A percentile compares a stretch with the other conserved stretches of the same genome.
Evolutionary conservation across 92 coral and sea anemone genomes (phyloP).

Genomic region (Porites rus): DNA sequence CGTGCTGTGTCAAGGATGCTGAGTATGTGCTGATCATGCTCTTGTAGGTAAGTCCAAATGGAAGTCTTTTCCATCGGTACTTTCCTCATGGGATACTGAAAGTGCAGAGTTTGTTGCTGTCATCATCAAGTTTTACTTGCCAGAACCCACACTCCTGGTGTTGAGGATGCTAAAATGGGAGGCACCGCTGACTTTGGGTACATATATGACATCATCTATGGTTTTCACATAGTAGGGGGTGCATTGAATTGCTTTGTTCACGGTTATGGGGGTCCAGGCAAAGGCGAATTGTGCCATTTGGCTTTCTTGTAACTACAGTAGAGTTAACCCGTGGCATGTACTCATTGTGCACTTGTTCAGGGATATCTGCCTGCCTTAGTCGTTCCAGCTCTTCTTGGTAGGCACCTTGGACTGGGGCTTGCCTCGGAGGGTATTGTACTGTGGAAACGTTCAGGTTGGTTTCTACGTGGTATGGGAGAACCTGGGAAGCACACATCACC

Average conservation of each 20-base stretch:
- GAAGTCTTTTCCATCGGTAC: conserved; percentile 60
- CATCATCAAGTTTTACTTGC: conserved; percentile 12
- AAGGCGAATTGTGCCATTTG: conserved; percentile 64
- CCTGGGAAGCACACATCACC: too few species aligned
- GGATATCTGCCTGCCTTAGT: not conserved
- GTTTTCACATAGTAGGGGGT: not conserved
- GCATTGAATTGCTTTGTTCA: conserved; percentile 54
- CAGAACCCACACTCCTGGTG: conserved; percentile 66
- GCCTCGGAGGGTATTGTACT: too few species aligned
- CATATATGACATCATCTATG: conserved; percentile 65
- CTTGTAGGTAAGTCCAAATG: not conserved
- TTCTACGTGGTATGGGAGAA: too few species aligned
- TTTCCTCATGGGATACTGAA: conserved; percentile 57
- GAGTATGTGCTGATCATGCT: too few species aligned
- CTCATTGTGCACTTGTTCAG: too few species aligned
- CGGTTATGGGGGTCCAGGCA: conserved; percentile 72
- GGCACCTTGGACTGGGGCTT: too few species aligned
- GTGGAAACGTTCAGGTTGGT: too few species aligned
- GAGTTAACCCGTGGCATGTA: too few species aligned
- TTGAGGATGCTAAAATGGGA: conserved; percentile 72
- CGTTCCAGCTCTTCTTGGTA: too few species aligned
- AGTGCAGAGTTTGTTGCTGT: conserved; percentile 50
- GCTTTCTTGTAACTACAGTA: not conserved
- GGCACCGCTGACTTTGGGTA: conserved; percentile 53
- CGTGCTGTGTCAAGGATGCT: too few species aligned